A percentile compares a stretch with the other conserved stretches of the same genome.
Evolutionary conservation across 1,140 invertebrate species (phyloP).

Genomic region (Daktulosphaira vitifoliae): DNA sequence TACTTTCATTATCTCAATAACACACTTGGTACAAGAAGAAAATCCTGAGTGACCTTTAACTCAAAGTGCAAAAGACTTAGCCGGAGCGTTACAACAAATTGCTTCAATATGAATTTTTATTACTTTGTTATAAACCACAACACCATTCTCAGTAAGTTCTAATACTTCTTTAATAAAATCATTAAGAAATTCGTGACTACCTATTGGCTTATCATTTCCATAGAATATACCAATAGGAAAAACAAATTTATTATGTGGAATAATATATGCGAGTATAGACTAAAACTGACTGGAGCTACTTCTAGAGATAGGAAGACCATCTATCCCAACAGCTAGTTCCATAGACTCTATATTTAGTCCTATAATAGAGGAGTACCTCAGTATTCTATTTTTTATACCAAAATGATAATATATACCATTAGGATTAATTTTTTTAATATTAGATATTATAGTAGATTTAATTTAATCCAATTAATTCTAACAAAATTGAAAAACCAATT

Average conservation of each 20-base stretch:
- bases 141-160: neutral
- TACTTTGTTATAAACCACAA: neutral
- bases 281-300: slow-evolving; percentile 10
- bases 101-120: too few species aligned
- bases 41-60: slow-evolving; percentile 18
- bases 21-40: slow-evolving; percentile 37
- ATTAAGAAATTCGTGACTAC: neutral
- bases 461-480: too few species aligned
- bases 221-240: neutral
- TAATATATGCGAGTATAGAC: slow-evolving; percentile 2
- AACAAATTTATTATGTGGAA: neutral
- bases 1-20: too few species aligned
- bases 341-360: too few species aligned
- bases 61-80: too few species aligned
- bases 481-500: too few species aligned
- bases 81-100: too few species aligned
- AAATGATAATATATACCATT: too few species aligned
- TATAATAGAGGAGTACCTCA: too few species aligned
- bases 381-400: too few species aligned
- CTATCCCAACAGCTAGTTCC: neutral
- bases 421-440: too few species aligned
- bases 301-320: slow-evolving; percentile 10
- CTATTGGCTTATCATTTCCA: neutral
- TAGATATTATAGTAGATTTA: too few species aligned
- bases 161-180: neutral